Evolutionary conservation across 2,113 vertebrate species (phyloP).

Genomic region (Cebus imitator): DNA sequence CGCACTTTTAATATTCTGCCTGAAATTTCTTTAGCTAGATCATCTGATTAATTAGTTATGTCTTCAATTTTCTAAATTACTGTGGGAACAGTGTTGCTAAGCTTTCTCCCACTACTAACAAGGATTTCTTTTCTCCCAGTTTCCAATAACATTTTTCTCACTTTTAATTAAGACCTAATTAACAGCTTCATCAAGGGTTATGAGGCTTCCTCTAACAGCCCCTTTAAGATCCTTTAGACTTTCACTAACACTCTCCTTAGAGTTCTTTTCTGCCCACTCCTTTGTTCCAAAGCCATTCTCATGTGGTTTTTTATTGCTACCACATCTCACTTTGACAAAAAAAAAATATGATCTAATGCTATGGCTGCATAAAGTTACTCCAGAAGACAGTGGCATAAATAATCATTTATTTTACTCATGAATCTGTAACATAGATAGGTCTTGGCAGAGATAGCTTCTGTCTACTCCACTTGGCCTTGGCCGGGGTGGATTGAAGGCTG

Average conservation of each 20-base stretch:
- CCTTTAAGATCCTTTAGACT: background rate
- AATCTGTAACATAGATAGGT: background rate
- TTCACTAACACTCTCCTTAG: background rate
- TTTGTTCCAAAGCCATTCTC: background rate
- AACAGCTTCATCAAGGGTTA: background rate
- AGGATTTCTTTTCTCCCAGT: background rate
- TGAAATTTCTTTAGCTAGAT: background rate
- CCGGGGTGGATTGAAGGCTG: background rate
- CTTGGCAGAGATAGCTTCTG: background rate
- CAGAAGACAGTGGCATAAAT: background rate
- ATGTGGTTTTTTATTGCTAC: background rate
- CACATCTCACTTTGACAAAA: background rate
- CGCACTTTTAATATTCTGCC: background rate
- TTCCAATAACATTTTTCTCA: background rate
- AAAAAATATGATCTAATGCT: background rate
- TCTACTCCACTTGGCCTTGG: background rate
- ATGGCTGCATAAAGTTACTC: background rate
- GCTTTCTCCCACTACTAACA: background rate
- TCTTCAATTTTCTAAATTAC: background rate
- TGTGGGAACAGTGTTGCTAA: background rate
- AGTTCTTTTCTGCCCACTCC: background rate
- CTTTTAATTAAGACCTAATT: background rate
- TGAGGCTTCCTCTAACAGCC: background rate
- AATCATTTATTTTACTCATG: background rate
- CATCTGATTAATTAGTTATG: background rate